Evolutionary conservation across 2,888 invertebrate species (phyloP), one percentile per base, ranked within the genome.

Genomic region (Frankliniella fusca): DNA sequence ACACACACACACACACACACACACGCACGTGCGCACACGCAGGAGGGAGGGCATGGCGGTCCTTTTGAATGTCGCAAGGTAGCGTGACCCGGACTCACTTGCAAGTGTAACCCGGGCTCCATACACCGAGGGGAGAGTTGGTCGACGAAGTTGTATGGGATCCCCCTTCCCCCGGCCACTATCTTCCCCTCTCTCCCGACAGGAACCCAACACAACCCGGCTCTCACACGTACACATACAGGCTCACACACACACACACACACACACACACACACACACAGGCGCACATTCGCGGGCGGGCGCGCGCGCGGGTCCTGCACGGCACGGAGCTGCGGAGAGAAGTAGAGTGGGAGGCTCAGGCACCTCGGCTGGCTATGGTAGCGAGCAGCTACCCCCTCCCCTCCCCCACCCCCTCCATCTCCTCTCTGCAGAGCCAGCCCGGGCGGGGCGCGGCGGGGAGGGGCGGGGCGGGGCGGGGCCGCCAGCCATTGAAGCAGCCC

Each of bases 351-450:
- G 81, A 76, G 80, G 48, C 50, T 18, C 23, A 49, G 82, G 70
- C 79, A 81, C 81, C 54, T 80, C 80, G 80, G 48, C 50, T 82
- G 80, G 48, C 50, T 82, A 38, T 88, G 88, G 88, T 88, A 88
- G 88, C 86, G 86, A 38, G 48, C 87, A 86, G 86, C 87, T 87
- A 86, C 86, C 88, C 48, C 87, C 87, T 86, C 86, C 86, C 86
- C 85, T 86, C 88, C 48, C 87, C 87, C 86, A 86, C 86, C 86
- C 85, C 84, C 83, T 84, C 84, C 85, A 83, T 80, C 61, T 65
- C 80, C 7, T 38, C 38, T 38, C 38, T 5, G 38, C 38, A 38
- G 38, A 38, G 38, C 38, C 38, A 38, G 38, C 38, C 38, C 38
- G 38, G 38, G 38, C 38, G 38, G 38, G 38, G 38, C 38, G 38